Percentiles rank a stretch among this genome's conserved stretches.
Conservation (phyloP, 2,888 invertebrate genomes). For the Dasypolia templi region DNA sequence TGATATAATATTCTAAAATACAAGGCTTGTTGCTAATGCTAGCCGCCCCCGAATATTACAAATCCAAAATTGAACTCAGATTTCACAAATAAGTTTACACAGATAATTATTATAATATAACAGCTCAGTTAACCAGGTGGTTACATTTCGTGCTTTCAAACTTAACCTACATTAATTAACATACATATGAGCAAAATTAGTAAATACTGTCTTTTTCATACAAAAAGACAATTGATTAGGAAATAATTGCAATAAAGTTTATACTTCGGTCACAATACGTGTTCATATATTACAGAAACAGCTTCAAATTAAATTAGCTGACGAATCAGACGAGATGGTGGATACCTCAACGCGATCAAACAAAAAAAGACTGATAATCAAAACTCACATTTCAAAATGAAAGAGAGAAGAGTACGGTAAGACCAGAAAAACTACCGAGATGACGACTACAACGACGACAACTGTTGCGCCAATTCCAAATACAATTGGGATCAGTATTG, state of each 20-base stretch:
- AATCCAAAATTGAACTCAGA: constrained; percentile 34
- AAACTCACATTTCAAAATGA: neutral
- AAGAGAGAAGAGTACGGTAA: neutral
- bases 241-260: constrained; percentile 49
- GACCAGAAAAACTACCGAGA: neutral
- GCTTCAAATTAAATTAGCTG: neutral
- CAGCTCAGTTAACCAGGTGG: constrained; percentile 56
- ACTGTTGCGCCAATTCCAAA: no score
- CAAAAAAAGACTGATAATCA: neutral
- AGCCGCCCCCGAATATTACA: constrained; percentile 5
- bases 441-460: no score
- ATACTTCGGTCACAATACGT: constrained; percentile 51
- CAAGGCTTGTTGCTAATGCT: neutral
- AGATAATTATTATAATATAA: constrained; percentile 14
- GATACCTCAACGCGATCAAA: neutral
- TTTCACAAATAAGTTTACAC: no score
- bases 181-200: constrained; percentile 57
- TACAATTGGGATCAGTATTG: no score
- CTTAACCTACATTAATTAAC: constrained; percentile 47
- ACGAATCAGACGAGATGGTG: neutral
- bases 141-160: constrained; percentile 52
- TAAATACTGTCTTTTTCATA: constrained; percentile 42
- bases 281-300: constrained; percentile 33
- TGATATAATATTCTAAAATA: neutral
- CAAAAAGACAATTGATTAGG: constrained; percentile 33